Evolutionary conservation across 2,113 vertebrate genomes (phyloP), one percentile per base, ranked within the genome.

Genomic region (Siniperca knerii): DNA sequence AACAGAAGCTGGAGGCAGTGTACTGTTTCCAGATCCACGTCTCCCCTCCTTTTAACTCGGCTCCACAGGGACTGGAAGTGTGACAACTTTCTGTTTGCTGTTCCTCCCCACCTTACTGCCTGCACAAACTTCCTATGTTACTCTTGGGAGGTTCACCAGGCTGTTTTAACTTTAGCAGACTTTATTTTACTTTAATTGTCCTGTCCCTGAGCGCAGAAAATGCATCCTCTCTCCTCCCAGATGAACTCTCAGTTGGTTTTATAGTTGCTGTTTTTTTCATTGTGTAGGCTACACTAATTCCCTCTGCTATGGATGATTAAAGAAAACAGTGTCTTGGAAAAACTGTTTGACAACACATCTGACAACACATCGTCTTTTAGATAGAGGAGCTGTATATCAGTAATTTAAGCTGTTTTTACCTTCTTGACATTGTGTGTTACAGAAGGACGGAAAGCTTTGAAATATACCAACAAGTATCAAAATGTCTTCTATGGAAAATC

Each of bases 171-270:
- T 94, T 88, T 40, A 85, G 87, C 84, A 92, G 90, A 90, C 92
- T 94, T 92, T 92, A 92, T 93, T 93, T 91, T 92, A 85, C 86
- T 94, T 94, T 94, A 95, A 94, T 94, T 95, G 89, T 92, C 85
- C 89, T 92, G 81, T 78, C 85, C 86, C 90, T 85, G 86, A 93
- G 90, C 69, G 77, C 75, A 64, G 83, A 77, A 83, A 87, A 86
- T 58, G 35, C 64, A 79, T 77, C 72, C 68, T 82, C 77, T 85
- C 66, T 81, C 87, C 82, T 87, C 80, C 86, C 88, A 86, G 77
- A 86, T 89, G 85, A 85, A 81, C 67, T 79, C 85, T 84, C 52
- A 82, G 91, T 92, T 90, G 85, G 87, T 91, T 92, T 90, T 89
- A 82, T 90, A 77, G 80, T 82, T 85, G 67, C 71, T 71, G 18